These are phyloP conservation scores for Drosophila aldrichi DNA, from an alignment of 2,888 invertebrate species.

Conservation along the genomic window DNA sequence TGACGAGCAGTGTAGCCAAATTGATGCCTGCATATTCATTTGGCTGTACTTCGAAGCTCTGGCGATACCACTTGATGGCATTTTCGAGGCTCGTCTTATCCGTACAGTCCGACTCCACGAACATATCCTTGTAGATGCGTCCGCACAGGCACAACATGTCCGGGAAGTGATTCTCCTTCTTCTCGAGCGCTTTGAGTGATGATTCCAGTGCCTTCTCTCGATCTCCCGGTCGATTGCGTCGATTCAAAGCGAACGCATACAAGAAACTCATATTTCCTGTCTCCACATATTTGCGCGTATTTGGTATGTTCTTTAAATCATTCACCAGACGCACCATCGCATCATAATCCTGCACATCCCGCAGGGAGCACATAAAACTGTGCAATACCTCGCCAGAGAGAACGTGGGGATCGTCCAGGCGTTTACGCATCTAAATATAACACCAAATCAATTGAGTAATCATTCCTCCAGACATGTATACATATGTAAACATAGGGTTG, in stretches of 20 bases:
- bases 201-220: slow-evolving; percentile 96
- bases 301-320: slow-evolving; percentile 95
- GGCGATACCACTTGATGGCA: slow-evolving; percentile 98
- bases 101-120: slow-evolving; percentile 96
- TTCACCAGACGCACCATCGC: slow-evolving; percentile 98
- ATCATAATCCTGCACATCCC: slow-evolving; percentile 98
- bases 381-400: slow-evolving; percentile 98
- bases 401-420: slow-evolving; percentile 98
- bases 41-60: slow-evolving; percentile 98
- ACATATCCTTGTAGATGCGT: slow-evolving; percentile 98
- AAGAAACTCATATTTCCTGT: slow-evolving; percentile 96
- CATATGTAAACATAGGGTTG: neutral
- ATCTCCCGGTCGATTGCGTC: slow-evolving; percentile 97
- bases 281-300: slow-evolving; percentile 94
- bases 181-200: slow-evolving; percentile 95
- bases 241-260: slow-evolving; percentile 98
- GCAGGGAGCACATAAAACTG: slow-evolving; percentile 95
- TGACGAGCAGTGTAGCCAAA: slow-evolving; percentile 97
- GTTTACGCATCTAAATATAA: slow-evolving; percentile 90
- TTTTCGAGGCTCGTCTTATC: slow-evolving; percentile 94
- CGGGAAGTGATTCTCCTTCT: slow-evolving; percentile 97
- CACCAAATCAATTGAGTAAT: neutral
- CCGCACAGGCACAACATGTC: slow-evolving; percentile 99
- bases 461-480: neutral
- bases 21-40: slow-evolving; percentile 99